A percentile compares a stretch with the other conserved stretches of the same genome.
Conservation (phyloP, 2,113 vertebrate species). For the Lathamus discolor region DNA sequence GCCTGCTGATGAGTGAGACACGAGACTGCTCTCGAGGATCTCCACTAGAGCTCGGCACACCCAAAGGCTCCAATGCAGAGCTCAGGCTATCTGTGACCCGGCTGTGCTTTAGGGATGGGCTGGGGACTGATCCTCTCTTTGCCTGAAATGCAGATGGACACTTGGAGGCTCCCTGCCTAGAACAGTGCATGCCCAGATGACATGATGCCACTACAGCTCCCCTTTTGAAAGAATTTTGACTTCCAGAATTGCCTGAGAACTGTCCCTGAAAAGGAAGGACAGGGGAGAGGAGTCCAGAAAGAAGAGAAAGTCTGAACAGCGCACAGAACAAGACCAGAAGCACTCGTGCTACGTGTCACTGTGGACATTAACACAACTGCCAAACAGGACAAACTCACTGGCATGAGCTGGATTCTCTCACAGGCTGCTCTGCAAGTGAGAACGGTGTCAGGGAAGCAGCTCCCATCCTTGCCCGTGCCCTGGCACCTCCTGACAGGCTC, state of each 20-base stretch:
- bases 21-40: accelerated
- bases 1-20: not conserved
- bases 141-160: not conserved
- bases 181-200: not conserved
- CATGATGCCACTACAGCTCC: not conserved
- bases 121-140: not conserved
- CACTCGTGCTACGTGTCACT: not conserved
- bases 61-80: not conserved
- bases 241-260: not conserved
- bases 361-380: not conserved
- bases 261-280: not conserved
- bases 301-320: not conserved
- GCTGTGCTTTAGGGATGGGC: not conserved
- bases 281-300: not conserved
- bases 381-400: not conserved
- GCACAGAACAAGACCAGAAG: not conserved
- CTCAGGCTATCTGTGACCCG: not conserved
- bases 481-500: not conserved
- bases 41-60: accelerated
- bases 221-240: not conserved
- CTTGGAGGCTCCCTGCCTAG: not conserved
- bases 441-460: not conserved
- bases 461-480: not conserved
- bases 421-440: not conserved
- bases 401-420: accelerated